Base-by-base conservation (phyloP, 2,113 vertebrate genomes). In the Uria aalge region DNA sequence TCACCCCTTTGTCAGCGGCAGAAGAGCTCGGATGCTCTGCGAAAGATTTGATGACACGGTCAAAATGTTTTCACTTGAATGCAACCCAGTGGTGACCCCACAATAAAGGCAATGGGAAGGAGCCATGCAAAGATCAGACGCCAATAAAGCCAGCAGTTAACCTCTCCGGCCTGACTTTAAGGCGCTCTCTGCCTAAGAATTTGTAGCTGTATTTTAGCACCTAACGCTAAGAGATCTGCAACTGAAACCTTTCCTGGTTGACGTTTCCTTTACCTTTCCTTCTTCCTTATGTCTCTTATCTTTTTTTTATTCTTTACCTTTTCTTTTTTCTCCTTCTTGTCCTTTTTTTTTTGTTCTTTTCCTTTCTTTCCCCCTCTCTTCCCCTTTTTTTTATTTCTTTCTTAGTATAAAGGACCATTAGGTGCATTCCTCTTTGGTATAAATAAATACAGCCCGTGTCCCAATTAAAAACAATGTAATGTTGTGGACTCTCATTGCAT, bases 11-110 rank as follows among this genome's bases (percentile, higher is more conserved):
- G 94, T 87, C 69, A 43, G 91, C 92, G 45, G 94, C 93, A 81
- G 69, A 47, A 96, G 85, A 87, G 93, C 82, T n/a, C 12, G 69
- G 75, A 72, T 74, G 50, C 85, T 72, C 96, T 56, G 88, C 79
- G 40, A 59, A 85, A 91, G 91, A 63, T 97, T 94, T 69, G 91
- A 88, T 96, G 91, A 93, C 73, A 90, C 83, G 72, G 83, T 96
- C 81, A 94, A 93, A 97, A 96, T 96, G 97, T 90, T 96, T 95
- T 91, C 92, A 82, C 82, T 96, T 94, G 95, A 86, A 84, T 71
- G 92, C 94, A 83, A 29, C 91, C 96, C 63, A 48, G 52, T 79
- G 94, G 52, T 64, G 59, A 97, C 96, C 95, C 92, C 76, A 27
- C 92, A 79, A 93, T 94, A 94, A 96, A 95, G 91, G 63, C 64